Evolutionary conservation across 2,888 invertebrate genomes (phyloP).

Genomic region (Eugnorisma glareosa): DNA sequence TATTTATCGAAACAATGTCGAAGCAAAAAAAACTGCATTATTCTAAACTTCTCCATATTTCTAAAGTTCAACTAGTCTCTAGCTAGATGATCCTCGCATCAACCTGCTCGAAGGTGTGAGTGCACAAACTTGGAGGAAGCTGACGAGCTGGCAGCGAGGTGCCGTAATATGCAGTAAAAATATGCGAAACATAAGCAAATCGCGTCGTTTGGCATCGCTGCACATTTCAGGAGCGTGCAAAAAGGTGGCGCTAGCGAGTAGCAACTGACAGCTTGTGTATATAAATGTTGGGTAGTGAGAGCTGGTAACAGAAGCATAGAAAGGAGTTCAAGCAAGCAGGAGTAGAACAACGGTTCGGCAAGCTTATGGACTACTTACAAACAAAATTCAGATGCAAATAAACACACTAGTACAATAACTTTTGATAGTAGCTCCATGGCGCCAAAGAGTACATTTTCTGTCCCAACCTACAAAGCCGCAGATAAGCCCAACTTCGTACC

Average conservation of each 20-base stretch:
- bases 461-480: constrained; percentile 11
- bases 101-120: constrained; percentile 12
- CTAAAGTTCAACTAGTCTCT: neutral
- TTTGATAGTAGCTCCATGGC: neutral
- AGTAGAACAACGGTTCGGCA: neutral
- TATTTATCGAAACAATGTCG: neutral
- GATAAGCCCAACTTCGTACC: constrained; percentile 33
- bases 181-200: constrained; percentile 53
- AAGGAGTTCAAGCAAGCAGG: neutral
- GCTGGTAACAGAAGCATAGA: neutral
- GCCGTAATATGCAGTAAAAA: constrained; percentile 44
- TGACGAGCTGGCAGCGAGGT: constrained; percentile 29
- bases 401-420: neutral
- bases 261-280: too few species aligned
- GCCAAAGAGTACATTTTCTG: neutral
- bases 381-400: neutral
- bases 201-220: constrained; percentile 47
- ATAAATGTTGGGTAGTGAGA: neutral
- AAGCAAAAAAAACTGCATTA: neutral
- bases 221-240: constrained; percentile 18
- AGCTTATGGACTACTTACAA: neutral
- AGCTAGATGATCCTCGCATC: neutral
- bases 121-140: constrained; percentile 11
- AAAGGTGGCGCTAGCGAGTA: constrained; percentile 14
- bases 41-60: too few species aligned